These are phyloP conservation scores for Heteropelma amictum DNA, from an alignment of 2,888 invertebrate species.

Conservation along the genomic window DNA sequence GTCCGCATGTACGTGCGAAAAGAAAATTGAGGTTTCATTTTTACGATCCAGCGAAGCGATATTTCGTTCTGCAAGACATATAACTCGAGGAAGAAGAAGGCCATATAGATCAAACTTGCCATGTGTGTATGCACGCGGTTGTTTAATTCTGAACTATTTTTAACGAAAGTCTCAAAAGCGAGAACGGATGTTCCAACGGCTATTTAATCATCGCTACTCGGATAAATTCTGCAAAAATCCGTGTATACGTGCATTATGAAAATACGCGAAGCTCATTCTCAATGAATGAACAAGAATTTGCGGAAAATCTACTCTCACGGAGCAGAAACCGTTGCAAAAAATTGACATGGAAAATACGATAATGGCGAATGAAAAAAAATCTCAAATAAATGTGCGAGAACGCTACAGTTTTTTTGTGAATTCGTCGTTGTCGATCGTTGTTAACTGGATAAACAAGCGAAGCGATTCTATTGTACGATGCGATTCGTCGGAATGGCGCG, in stretches of 20 bases:
- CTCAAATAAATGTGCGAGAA: no score
- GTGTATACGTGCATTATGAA: no score
- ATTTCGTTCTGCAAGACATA: neutral
- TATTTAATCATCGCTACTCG: constrained; percentile 15
- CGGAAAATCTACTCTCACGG: no score
- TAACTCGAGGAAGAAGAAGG: neutral
- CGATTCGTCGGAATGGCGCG: neutral
- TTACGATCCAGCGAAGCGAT: no score
- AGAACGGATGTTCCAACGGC: constrained; percentile 14
- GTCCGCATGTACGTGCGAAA: no score
- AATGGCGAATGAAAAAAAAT: no score
- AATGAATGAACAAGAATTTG: no score
- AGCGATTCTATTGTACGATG: neutral
- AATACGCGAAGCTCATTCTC: no score
- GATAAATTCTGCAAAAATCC: neutral
- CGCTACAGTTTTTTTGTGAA: no score
- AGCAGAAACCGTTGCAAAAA: neutral
- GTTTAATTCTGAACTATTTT: constrained; percentile 41
- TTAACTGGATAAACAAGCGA: no score
- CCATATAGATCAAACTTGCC: neutral
- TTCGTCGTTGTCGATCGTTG: no score
- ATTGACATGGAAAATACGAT: neutral
- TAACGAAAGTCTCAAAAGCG: constrained; percentile 29
- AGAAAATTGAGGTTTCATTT: no score
- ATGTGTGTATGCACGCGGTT: neutral